Evolutionary conservation across 2,797 vertebrate genomes (phyloP).

Genomic region (Neostethus bicornis): DNA sequence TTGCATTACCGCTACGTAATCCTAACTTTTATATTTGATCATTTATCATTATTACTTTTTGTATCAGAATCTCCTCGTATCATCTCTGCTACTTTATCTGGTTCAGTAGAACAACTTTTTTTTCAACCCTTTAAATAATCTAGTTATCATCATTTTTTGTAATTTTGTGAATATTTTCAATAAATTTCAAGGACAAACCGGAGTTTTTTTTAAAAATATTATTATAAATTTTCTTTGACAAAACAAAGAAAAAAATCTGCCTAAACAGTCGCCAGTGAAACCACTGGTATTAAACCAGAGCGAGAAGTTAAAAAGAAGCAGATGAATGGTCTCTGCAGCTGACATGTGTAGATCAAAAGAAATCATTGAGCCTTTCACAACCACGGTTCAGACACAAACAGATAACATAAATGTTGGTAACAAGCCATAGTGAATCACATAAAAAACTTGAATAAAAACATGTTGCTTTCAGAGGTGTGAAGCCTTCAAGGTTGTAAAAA

Average conservation of each 20-base stretch:
- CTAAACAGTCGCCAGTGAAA: constrained; percentile 45
- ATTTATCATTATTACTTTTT: neutral
- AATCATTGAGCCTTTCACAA: constrained; percentile 55
- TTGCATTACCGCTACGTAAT: neutral
- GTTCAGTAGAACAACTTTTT: constrained; percentile 1
- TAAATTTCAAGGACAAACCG: constrained; percentile 30
- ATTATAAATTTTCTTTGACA: neutral
- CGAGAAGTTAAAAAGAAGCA: constrained; percentile 21
- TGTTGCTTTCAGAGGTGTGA: constrained; percentile 40
- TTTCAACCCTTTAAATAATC: too few relatives aligned
- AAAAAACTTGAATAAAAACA: constrained; percentile 28
- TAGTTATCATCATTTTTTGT: constrained; percentile 9
- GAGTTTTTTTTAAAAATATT: constrained; percentile 6
- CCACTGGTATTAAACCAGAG: constrained; percentile 7
- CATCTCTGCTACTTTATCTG: neutral
- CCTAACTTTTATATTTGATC: neutral
- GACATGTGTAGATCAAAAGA: constrained; percentile 47
- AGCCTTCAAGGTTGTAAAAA: constrained; percentile 56
- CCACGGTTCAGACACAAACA: constrained; percentile 38
- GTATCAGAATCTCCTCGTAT: neutral
- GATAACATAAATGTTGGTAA: constrained; percentile 42
- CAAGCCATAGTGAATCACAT: constrained; percentile 27
- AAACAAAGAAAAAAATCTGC: constrained; percentile 21
- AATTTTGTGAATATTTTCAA: constrained; percentile 7
- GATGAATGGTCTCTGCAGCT: constrained; percentile 44